Base-by-base conservation (phyloP, 2,797 vertebrate genomes). In the Aratinga solstitialis region DNA sequence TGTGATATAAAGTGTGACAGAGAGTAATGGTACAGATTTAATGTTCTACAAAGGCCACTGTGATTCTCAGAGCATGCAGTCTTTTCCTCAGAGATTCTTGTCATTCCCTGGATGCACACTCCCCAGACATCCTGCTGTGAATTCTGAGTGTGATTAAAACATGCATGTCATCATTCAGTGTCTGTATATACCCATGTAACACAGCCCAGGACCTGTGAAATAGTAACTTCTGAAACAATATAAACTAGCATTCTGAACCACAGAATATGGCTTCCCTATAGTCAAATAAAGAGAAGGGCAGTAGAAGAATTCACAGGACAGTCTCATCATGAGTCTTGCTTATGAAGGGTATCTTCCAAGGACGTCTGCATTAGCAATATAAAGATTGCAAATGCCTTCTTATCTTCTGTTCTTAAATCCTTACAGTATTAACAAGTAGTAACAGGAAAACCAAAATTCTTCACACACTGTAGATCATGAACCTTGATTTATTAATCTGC, bases 321-420 rank as follows among this genome's bases (percentile, higher is more conserved):
- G 27, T 38, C 23, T 79, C 27, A 27, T 36, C 0, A 0, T 32
- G 22, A 63, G 9, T 68, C 19, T 79, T 75, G 38, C 6, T 66
- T 59, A n/a, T 13, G 30, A 92, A 84, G 16, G 23, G 9, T 16
- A 69, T 30, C 20, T 76, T 82, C 32, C 67, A 86, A 47, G 17
- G 48, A 14, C 59, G 30, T 5, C 22, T 67, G 12, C 3, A 32
- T 26, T 40, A 65, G 15, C 21, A 78, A 30, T 43, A 12, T 50
- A 63, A 75, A 89, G 38, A 40, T 4, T 84, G 45, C 22, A 84
- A 76, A 79, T 63, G 9, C 11, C 38, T 77, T 83, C 22, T 23
- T 32, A 16, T n/a, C 15, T 78, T 36, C 7, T 36, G 13, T 61
- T 93, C 42, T 65, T 80, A 30, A 87, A 89, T 8, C 4, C 11